Base-by-base conservation (phyloP, 2,797 vertebrate species). In the Sebastiscus tertius region DNA sequence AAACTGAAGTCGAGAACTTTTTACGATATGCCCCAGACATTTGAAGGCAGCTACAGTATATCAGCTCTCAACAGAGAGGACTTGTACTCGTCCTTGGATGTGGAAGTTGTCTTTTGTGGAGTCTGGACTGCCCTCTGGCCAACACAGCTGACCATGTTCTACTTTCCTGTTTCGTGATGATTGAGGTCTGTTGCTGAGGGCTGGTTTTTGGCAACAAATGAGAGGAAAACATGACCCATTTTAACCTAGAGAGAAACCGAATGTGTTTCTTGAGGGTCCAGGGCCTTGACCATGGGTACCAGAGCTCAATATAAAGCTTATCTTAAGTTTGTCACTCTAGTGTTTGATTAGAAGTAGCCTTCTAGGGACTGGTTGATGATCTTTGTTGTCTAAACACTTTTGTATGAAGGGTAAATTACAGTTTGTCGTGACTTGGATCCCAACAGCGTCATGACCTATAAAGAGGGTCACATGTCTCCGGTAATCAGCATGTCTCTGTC, bases 91-190 rank as follows among this genome's bases (percentile, higher is more conserved):
- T 42, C 22, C 42, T 67, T 69, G 22, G 58, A 77, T 5, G 2
- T 52, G 6, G 9, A 74, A 26, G 13, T 34, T 42, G 55, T 31
- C 16, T 79, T 64, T 68, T 75, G 58, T 72, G 34, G 62, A 63
- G 26, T 82, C 13, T 18, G 39, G 42, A 49, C 63, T 59, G 27
- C 16, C 73, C 56, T 13, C 63, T 31, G 42, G 31, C 39, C 39
- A 49, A 67, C 54, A 68, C 9, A 1, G 49, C 67, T 73, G 39
- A 42, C 29, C 39, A 14, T 65, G 63, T 24, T 81, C 74, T 31
- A 68, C 65, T 85, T 79, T 69, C n/a, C 26, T 54, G 20, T 20
- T 80, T 75, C 49, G 55, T 52, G 4, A 56, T 80, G 27, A 72
- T 62, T 76, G 36, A 39, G 24, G 56, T 72, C n/a, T 46, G 39